A percentile compares a stretch with the other conserved stretches of the same genome.
These are phyloP conservation scores for Antechinus stuartii DNA, from an alignment of 2,113 vertebrate species.

Conservation along the genomic window DNA sequence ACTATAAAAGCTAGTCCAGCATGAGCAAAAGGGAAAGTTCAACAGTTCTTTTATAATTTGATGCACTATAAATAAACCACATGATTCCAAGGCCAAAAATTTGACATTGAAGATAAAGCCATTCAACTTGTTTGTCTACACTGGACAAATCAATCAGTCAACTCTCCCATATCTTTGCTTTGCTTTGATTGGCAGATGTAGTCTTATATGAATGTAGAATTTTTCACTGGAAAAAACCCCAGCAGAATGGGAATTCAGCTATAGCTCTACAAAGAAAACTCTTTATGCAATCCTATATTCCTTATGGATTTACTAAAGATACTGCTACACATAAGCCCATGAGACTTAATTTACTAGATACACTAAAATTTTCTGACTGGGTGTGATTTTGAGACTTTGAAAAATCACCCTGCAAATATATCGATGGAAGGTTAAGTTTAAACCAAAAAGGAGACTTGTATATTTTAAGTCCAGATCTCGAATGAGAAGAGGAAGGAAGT, in stretches of 20 bases:
- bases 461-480: conserved; percentile 25
- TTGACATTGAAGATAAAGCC: background rate
- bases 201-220: conserved; percentile 3
- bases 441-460: conserved; percentile 12
- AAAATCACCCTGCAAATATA: conserved; percentile 32
- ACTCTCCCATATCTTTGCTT: background rate
- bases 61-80: conserved; percentile 27
- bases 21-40: conserved; percentile 18
- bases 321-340: background rate
- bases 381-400: conserved; percentile 30
- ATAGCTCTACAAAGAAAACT: background rate
- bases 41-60: conserved; percentile 26
- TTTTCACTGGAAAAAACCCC: conserved; percentile 30
- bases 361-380: conserved; percentile 3
- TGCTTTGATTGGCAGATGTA: conserved; percentile 23
- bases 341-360: conserved; percentile 3
- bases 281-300: background rate
- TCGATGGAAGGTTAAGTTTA: conserved; percentile 23
- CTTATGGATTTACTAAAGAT: conserved; percentile 24
- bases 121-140: background rate
- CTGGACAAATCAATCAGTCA: conserved; percentile 25
- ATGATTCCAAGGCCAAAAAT: background rate
- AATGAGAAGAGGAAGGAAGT: conserved; percentile 2
- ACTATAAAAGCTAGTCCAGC: background rate
- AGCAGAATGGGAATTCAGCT: conserved; percentile 29